Percentiles rank a stretch among this genome's conserved stretches.
Conservation (phyloP, 2,797 vertebrate genomes). For the Falco cherrug region DNA sequence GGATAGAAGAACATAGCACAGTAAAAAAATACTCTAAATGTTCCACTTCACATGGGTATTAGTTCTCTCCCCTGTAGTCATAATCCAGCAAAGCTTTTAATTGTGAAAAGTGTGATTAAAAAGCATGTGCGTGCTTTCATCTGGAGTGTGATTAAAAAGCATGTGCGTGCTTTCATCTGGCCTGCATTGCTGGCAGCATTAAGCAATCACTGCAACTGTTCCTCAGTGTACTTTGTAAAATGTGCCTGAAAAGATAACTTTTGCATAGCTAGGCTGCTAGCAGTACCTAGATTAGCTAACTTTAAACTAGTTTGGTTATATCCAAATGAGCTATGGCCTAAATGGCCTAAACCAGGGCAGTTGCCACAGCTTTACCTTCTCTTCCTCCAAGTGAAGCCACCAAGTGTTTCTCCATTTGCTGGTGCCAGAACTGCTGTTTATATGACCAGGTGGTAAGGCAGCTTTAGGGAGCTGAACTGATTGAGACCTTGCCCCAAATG, state of each 20-base stretch:
- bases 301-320: background rate
- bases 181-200: background rate
- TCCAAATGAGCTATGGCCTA: accelerated
- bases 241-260: background rate
- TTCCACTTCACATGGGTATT: background rate
- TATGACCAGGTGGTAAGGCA: background rate
- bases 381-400: background rate
- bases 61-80: background rate
- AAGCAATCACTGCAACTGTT: background rate
- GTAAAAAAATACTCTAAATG: background rate
- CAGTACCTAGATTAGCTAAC: background rate
- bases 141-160: too few relatives aligned
- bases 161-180: background rate
- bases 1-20: background rate
- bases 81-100: background rate
- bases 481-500: background rate
- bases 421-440: background rate
- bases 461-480: background rate
- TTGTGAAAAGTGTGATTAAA: background rate
- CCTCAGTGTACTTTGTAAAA: background rate
- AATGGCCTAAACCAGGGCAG: background rate
- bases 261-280: background rate
- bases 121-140: background rate
- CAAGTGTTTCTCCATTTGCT: background rate
- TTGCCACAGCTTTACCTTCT: background rate